These are phyloP conservation scores for Eupithecia vulgata DNA, from an alignment of 2,888 invertebrate genomes.

Conservation along the genomic window DNA sequence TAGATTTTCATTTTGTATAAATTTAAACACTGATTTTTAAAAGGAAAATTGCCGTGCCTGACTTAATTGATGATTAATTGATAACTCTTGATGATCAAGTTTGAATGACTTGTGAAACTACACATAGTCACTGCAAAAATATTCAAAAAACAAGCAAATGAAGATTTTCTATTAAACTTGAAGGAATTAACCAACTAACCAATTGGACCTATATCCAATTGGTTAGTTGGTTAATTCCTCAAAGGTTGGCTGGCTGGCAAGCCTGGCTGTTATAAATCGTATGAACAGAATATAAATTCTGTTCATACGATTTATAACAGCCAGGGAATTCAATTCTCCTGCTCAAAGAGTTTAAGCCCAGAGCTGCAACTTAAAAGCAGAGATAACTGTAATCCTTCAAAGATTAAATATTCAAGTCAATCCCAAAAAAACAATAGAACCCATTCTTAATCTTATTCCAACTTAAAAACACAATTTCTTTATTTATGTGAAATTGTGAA, in stretches of 20 bases:
- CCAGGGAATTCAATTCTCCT: background rate
- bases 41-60: background rate
- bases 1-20: background rate
- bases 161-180: background rate
- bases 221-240: background rate
- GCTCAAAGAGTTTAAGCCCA: background rate
- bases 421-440: background rate
- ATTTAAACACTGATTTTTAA: background rate
- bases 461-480: constrained; percentile 9
- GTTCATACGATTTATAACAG: background rate
- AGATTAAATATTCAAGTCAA: background rate
- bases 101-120: background rate
- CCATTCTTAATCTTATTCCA: constrained; percentile 6
- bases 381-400: background rate
- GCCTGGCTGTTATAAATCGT: background rate
- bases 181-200: too few species aligned
- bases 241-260: too few species aligned
- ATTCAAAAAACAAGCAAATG: background rate
- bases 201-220: background rate
- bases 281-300: background rate
- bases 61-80: background rate
- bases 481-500: constrained; percentile 26
- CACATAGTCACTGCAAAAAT: background rate
- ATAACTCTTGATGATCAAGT: background rate
- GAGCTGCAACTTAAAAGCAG: background rate